Conservation (phyloP, 2,113 vertebrate genomes). For the Cercopithecus mona region DNA sequence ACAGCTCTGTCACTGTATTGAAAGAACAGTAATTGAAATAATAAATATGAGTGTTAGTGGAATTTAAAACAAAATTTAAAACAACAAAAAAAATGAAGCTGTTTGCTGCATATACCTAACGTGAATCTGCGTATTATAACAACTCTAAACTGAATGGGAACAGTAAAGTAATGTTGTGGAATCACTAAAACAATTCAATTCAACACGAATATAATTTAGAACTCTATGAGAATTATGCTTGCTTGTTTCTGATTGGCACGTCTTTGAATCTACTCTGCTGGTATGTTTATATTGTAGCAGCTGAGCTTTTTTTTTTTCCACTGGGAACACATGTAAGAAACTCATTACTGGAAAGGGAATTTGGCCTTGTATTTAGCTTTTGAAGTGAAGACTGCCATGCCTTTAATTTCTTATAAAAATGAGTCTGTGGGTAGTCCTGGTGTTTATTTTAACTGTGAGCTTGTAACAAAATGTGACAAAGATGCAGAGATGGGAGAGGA, state of each 20-base stretch:
- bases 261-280: conserved; percentile 56
- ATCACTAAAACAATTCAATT: conserved; percentile 20
- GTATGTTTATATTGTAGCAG: conserved; percentile 50
- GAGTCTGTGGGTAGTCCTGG: conserved; percentile 25
- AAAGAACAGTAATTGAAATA: conserved; percentile 96
- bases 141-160: conserved; percentile 43
- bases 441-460: conserved; percentile 43
- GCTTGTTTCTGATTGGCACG: conserved; percentile 63
- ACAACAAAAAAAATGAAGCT: background rate
- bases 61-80: conserved; percentile 76
- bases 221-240: conserved; percentile 57
- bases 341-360: background rate
- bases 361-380: conserved; percentile 51
- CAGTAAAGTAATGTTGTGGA: background rate
- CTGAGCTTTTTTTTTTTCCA: conserved; percentile 16
- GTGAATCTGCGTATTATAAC: conserved; percentile 30
- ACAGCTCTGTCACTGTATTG: conserved; percentile 95
- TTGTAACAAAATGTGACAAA: conserved; percentile 26
- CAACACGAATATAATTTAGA: conserved; percentile 56
- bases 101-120: conserved; percentile 4
- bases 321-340: conserved; percentile 54
- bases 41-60: conserved; percentile 93
- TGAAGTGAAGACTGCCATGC: conserved; percentile 33
- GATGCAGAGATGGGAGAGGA: background rate
- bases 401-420: conserved; percentile 49